Conservation (phyloP, 2,888 invertebrate genomes). For the Adelognathus sp. region DNA sequence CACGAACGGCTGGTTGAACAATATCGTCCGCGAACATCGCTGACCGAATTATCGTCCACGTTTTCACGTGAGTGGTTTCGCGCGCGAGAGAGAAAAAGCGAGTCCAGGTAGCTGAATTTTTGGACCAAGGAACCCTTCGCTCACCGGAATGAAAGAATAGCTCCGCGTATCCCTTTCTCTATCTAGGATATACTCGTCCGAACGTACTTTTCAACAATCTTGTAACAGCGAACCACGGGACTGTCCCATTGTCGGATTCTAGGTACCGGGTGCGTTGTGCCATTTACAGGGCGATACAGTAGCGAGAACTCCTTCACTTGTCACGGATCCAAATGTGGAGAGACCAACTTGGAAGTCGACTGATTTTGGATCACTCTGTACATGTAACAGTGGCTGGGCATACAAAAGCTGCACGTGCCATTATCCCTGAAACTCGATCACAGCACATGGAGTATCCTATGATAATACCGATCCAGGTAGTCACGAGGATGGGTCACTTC, state of each 20-base stretch:
- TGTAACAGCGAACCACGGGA: slow-evolving; percentile 62
- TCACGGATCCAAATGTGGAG: neutral
- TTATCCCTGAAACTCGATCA: slow-evolving; percentile 67
- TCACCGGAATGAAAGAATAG: slow-evolving; percentile 47
- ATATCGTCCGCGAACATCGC: slow-evolving; percentile 60
- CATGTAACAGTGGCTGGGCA: slow-evolving; percentile 19
- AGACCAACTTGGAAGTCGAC: neutral
- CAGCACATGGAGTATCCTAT: slow-evolving; percentile 15
- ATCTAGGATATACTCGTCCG: slow-evolving; percentile 36
- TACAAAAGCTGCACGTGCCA: slow-evolving; percentile 58
- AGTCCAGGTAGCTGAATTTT: slow-evolving; percentile 43
- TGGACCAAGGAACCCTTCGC: slow-evolving; percentile 30
- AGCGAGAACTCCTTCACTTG: neutral
- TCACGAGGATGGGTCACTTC: slow-evolving; percentile 45
- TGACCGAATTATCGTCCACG: slow-evolving; percentile 71
- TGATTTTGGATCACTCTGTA: neutral
- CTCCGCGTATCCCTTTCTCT: slow-evolving; percentile 20
- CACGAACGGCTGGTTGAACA: slow-evolving; percentile 60
- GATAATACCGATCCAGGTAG: slow-evolving; percentile 53
- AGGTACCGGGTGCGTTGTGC: neutral
- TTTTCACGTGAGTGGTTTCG: slow-evolving; percentile 11
- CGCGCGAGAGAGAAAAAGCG: neutral
- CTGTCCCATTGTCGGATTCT: slow-evolving; percentile 64
- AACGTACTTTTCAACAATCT: slow-evolving; percentile 73
- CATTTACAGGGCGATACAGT: slow-evolving; percentile 30